phyloP scores from a whole-genome alignment of 2,888 invertebrate genomes.

The Himalopsyche anomala region DNA sequence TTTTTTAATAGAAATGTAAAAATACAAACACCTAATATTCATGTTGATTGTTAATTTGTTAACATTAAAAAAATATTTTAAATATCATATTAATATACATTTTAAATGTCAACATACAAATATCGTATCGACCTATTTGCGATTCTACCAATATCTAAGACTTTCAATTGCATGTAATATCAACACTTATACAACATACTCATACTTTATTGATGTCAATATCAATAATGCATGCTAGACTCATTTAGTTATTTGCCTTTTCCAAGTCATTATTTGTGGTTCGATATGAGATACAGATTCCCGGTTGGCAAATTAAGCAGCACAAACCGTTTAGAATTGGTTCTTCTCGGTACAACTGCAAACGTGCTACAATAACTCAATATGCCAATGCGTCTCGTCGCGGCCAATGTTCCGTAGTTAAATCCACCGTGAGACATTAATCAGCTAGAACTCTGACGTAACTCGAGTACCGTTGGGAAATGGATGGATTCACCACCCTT shows the following conservation, averaged over 20 bases:
- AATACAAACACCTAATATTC: too few species aligned
- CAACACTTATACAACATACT: too few species aligned
- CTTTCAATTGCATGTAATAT: too few species aligned
- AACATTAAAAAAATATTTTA: too few species aligned
- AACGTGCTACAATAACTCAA: constrained; percentile 42
- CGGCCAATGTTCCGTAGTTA: constrained; percentile 51
- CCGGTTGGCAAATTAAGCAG: background rate
- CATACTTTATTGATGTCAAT: too few species aligned
- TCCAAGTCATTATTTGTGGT: background rate
- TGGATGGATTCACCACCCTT: constrained; percentile 50
- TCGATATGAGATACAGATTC: background rate
- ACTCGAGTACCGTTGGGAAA: constrained; percentile 47
- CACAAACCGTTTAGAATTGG: constrained; percentile 10
- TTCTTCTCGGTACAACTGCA: background rate
- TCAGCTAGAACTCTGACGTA: constrained; percentile 48
- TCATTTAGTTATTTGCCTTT: background rate
- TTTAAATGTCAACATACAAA: too few species aligned
- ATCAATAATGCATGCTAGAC: too few species aligned
- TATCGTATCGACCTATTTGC: too few species aligned
- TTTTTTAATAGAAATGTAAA: too few species aligned
- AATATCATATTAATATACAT: too few species aligned
- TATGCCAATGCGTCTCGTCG: constrained; percentile 28
- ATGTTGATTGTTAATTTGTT: too few species aligned
- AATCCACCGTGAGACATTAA: constrained; percentile 57
- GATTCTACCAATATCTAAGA: too few species aligned